Evolutionary conservation across 2,113 vertebrate genomes (phyloP).

Genomic region (Ochotona princeps): DNA sequence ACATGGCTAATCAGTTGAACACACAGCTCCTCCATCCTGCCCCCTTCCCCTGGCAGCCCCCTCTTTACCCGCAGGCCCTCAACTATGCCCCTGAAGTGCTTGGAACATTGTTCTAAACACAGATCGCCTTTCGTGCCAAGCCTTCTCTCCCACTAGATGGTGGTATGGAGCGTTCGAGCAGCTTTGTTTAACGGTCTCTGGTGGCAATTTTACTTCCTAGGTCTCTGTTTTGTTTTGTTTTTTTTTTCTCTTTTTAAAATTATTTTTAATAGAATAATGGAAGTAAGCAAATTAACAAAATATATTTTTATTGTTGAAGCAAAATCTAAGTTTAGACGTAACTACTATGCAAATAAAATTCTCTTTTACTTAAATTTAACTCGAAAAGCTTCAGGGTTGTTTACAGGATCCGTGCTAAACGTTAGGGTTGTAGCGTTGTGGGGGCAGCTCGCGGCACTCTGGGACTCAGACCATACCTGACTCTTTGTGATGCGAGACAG

Average conservation of each 20-base stretch:
- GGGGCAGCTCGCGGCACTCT: neutral
- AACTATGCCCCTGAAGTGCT: neutral
- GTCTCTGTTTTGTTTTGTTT: constrained; percentile 35
- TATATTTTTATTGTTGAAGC: neutral
- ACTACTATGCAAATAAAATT: constrained; percentile 24
- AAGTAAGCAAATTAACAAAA: constrained; percentile 57
- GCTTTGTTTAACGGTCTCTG: constrained; percentile 8
- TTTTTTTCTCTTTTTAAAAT: neutral
- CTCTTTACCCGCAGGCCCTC: neutral
- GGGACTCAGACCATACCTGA: neutral
- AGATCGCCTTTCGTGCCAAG: neutral
- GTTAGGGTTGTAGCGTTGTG: neutral
- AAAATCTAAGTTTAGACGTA: constrained; percentile 32
- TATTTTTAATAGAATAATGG: neutral
- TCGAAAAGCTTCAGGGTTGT: neutral
- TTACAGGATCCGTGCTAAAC: neutral
- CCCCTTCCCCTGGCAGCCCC: neutral
- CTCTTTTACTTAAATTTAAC: constrained; percentile 45
- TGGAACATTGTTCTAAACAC: neutral
- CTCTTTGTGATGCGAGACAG: neutral
- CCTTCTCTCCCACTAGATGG: constrained; percentile 54
- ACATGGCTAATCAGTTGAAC: constrained; percentile 22
- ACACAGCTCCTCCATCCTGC: neutral
- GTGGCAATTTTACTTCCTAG: neutral
- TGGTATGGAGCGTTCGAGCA: neutral